A percentile compares a stretch with the other conserved stretches of the same genome.
Evolutionary conservation across 2,113 vertebrate genomes (phyloP).

Genomic region (Grammomys surdaster): DNA sequence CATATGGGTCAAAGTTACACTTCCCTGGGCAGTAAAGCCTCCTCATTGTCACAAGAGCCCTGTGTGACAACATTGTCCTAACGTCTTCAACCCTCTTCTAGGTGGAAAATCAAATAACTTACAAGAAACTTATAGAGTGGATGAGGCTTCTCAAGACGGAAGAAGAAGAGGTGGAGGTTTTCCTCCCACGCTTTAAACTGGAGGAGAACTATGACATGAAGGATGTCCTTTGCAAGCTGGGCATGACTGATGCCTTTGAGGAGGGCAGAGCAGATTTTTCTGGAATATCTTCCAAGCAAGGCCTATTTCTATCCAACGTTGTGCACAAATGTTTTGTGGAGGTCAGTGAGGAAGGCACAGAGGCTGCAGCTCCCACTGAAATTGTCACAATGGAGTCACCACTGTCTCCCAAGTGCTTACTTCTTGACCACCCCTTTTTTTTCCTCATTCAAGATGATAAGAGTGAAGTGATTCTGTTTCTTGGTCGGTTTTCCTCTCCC

Average conservation of each 20-base stretch:
- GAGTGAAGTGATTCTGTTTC: not conserved
- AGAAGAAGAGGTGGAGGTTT: conserved; percentile 83
- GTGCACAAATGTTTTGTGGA: conserved; percentile 95
- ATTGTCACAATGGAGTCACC: not conserved
- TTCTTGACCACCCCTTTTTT: not conserved
- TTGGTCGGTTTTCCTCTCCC: not conserved
- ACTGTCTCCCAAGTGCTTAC: not conserved
- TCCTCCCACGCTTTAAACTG: conserved; percentile 91
- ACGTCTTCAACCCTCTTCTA: conserved; percentile 69
- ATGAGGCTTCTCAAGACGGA: conserved; percentile 88
- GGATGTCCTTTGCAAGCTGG: conserved; percentile 86
- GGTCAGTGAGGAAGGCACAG: conserved; percentile 95
- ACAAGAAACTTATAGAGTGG: conserved; percentile 90
- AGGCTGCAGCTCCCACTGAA: conserved; percentile 90
- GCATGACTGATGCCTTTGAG: conserved; percentile 91
- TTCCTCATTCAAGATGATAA: not conserved
- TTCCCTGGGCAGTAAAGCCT: fast-evolving
- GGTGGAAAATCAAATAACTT: conserved; percentile 90
- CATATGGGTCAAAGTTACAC: not conserved
- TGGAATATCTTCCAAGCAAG: conserved; percentile 86
- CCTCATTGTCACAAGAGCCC: fast-evolving
- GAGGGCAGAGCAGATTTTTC: conserved; percentile 84
- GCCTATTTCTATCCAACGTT: conserved; percentile 91
- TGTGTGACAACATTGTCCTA: fast-evolving
- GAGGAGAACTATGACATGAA: conserved; percentile 90